Evolutionary conservation across 2,797 vertebrate species (phyloP).

Genomic region (Betta splendens): DNA sequence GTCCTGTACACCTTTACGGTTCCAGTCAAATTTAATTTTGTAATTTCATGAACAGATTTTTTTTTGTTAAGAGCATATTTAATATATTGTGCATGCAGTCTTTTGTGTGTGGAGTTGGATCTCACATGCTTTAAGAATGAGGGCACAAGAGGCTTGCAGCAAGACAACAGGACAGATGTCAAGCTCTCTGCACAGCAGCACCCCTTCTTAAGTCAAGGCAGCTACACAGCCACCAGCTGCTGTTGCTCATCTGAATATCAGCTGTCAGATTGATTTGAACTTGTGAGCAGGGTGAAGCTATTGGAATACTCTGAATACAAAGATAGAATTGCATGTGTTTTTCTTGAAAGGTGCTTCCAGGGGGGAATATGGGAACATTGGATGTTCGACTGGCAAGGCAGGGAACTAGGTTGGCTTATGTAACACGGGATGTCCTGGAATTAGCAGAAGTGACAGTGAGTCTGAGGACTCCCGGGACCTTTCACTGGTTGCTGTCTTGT

Average conservation of each 20-base stretch:
- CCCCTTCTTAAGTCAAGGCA: slow-evolving; percentile 26
- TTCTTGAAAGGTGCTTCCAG: slow-evolving; percentile 13
- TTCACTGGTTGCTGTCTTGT: slow-evolving; percentile 19
- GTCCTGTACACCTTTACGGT: background rate
- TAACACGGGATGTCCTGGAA: slow-evolving; percentile 40
- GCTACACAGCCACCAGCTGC: slow-evolving; percentile 19
- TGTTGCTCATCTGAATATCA: slow-evolving; percentile 51
- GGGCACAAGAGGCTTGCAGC: slow-evolving; percentile 24
- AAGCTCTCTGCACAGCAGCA: slow-evolving; percentile 28
- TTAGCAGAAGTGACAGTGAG: slow-evolving; percentile 39
- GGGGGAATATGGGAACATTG: slow-evolving; percentile 15
- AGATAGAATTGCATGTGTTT: too few species aligned
- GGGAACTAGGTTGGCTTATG: slow-evolving; percentile 40
- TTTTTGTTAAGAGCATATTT: background rate
- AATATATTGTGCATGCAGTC: background rate
- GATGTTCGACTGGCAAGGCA: slow-evolving; percentile 41
- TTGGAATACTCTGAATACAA: slow-evolving; percentile 28
- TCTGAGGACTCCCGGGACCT: slow-evolving; percentile 38
- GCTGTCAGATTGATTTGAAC: slow-evolving; percentile 43
- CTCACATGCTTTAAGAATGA: slow-evolving; percentile 31
- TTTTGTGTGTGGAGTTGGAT: slow-evolving; percentile 10
- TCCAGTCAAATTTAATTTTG: background rate
- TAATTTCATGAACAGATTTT: background rate
- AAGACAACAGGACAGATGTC: slow-evolving; percentile 43
- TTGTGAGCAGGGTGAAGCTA: slow-evolving; percentile 48